Conservation (phyloP, 2,888 invertebrate species). For the Cartodere bifasciata region DNA sequence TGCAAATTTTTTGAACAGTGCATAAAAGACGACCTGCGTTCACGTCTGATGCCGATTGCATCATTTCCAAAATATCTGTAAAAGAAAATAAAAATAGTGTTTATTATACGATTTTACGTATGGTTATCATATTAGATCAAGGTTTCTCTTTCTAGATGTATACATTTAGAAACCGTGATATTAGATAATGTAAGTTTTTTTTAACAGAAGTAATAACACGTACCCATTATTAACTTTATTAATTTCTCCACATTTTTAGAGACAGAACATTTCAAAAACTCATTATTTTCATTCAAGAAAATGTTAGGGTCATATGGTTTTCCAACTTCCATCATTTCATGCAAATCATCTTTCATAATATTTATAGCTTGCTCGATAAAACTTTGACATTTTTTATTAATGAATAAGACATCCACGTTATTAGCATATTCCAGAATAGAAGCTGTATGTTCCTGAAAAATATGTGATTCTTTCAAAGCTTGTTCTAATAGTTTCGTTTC, state of each 20-base stretch:
- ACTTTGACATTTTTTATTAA: slow-evolving; percentile 61
- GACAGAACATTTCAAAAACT: slow-evolving; percentile 44
- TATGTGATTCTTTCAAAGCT: slow-evolving; percentile 44
- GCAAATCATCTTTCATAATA: slow-evolving; percentile 71
- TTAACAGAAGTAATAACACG: too few species aligned
- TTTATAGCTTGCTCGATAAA: slow-evolving; percentile 53
- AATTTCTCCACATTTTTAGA: slow-evolving; percentile 52
- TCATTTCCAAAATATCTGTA: slow-evolving; percentile 59
- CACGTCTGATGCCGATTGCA: slow-evolving; percentile 45
- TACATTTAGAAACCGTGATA: too few species aligned
- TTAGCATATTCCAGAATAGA: slow-evolving; percentile 56
- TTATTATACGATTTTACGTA: too few species aligned
- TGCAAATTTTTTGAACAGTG: slow-evolving; percentile 60
- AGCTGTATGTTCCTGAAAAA: slow-evolving; percentile 42
- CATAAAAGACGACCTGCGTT: slow-evolving; percentile 54
- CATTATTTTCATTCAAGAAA: slow-evolving; percentile 36
- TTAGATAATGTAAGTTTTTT: too few species aligned
- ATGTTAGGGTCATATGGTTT: slow-evolving; percentile 35
- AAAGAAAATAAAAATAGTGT: too few species aligned
- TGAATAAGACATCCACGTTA: slow-evolving; percentile 63
- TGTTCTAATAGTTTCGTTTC: slow-evolving; percentile 55
- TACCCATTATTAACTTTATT: too few species aligned
- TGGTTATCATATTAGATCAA: too few species aligned
- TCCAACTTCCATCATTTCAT: slow-evolving; percentile 49
- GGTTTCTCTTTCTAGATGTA: too few species aligned